These are phyloP conservation scores for Rapana venosa DNA, from an alignment of 2,888 invertebrate species.

Conservation along the genomic window DNA sequence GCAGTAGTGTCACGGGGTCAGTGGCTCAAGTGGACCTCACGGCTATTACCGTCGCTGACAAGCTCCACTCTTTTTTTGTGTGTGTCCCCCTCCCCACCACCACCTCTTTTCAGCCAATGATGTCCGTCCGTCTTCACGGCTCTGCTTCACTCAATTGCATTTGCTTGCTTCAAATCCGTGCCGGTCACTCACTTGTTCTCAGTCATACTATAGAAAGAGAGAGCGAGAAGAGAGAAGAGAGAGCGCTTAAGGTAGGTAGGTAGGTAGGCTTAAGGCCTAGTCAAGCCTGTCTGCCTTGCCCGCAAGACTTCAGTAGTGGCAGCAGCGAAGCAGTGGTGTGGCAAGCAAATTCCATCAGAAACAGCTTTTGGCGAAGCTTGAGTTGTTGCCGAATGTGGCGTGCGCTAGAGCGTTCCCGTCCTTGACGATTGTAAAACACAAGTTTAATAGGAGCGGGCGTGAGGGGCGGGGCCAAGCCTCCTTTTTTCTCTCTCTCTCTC, in stretches of 20 bases:
- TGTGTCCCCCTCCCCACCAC: no score
- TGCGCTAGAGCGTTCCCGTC: constrained; percentile 37
- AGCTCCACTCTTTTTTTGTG: neutral
- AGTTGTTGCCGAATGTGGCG: constrained; percentile 26
- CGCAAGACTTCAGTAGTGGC: neutral
- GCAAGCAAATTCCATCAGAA: constrained; percentile 45
- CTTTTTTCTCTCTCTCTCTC: constrained; percentile 30
- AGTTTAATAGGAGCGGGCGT: constrained; percentile 49
- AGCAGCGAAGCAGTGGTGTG: constrained; percentile 28
- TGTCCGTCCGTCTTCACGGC: neutral
- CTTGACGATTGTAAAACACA: constrained; percentile 51
- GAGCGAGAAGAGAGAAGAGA: neutral
- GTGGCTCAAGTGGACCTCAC: neutral
- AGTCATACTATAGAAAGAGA: neutral
- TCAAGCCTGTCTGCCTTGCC: no score
- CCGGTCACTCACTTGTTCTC: neutral
- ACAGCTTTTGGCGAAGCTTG: constrained; percentile 39
- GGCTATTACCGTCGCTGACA: neutral
- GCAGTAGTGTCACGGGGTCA: neutral
- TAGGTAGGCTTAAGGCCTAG: neutral
- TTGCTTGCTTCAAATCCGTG: constrained; percentile 9
- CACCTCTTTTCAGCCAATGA: constrained; percentile 11
- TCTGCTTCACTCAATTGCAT: constrained; percentile 29
- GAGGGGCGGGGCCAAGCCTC: constrained; percentile 43
- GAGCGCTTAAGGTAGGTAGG: neutral